Conservation (phyloP, 2,113 vertebrate genomes). For the Machaerirhynchus nigripectus region DNA sequence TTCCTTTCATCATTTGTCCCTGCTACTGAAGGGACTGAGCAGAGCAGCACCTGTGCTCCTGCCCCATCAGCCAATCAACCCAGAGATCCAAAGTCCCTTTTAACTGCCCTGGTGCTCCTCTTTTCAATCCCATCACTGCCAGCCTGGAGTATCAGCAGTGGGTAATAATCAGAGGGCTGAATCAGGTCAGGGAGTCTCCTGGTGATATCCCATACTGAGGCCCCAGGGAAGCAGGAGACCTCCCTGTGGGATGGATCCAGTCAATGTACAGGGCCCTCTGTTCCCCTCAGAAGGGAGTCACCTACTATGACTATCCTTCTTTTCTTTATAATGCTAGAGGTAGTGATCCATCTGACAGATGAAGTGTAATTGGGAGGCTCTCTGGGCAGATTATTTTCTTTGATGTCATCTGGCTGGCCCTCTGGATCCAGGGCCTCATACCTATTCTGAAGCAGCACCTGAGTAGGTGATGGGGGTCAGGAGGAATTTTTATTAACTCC, state of each 20-base stretch:
- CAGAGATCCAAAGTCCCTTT: not conserved
- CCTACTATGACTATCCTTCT: not conserved
- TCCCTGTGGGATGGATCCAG: not conserved
- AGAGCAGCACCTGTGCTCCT: not conserved
- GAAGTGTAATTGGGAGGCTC: not conserved
- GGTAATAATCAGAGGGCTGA: not conserved
- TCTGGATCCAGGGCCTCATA: not conserved
- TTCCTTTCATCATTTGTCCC: not conserved
- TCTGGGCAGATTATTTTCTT: not conserved
- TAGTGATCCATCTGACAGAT: not conserved
- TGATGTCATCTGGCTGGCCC: not conserved
- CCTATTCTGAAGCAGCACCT: not conserved
- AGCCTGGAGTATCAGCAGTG: not conserved
- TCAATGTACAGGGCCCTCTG: not conserved
- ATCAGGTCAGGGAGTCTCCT: not conserved
- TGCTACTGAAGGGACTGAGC: not conserved
- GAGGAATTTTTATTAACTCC: not conserved
- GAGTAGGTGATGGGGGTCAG: not conserved
- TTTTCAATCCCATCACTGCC: not conserved
- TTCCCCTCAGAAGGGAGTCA: not conserved
- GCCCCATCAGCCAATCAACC: not conserved
- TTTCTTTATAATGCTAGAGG: not conserved
- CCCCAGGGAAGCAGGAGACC: no score
- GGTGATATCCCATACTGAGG: not conserved
- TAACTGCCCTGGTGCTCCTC: not conserved